Evolutionary conservation across 2,888 invertebrate genomes (phyloP).

Genomic region (Hydrotaea diabolus): DNA sequence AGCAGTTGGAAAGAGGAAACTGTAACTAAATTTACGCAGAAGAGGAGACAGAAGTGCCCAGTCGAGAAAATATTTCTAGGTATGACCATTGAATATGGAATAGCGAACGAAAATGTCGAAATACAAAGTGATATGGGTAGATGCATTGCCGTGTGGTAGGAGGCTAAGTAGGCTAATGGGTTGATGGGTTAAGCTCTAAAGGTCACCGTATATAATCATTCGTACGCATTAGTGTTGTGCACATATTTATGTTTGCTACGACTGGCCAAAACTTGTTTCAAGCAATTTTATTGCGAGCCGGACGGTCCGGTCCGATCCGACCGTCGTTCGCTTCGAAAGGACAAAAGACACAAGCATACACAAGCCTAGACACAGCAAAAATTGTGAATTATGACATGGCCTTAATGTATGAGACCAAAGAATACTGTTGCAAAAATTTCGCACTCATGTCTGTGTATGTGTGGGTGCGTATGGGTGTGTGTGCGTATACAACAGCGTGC

Average conservation of each 20-base stretch:
- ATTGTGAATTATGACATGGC: conserved; percentile 44
- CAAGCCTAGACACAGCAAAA: conserved; percentile 5
- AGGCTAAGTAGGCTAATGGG: background rate
- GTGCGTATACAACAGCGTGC: background rate
- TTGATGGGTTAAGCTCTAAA: background rate
- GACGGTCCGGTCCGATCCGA: background rate
- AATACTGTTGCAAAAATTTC: conserved; percentile 22
- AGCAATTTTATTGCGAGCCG: background rate
- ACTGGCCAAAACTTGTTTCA: conserved; percentile 24
- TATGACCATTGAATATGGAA: conserved; percentile 22
- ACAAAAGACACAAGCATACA: background rate
- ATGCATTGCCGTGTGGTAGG: background rate
- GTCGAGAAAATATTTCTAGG: background rate
- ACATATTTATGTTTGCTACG: conserved; percentile 24
- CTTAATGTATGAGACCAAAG: conserved; percentile 14
- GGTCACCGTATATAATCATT: conserved; percentile 6
- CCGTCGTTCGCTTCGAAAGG: background rate
- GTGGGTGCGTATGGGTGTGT: background rate
- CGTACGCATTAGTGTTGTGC: conserved; percentile 8
- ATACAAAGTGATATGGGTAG: background rate
- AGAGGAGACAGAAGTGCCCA: background rate
- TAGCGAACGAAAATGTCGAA: background rate
- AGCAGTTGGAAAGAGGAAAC: background rate
- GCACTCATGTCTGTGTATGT: background rate
- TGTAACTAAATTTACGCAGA: background rate